A percentile compares a stretch with the other conserved stretches of the same genome.
phyloP scores from a whole-genome alignment of 2,113 vertebrate species.

The Burhinus bistriatus region DNA sequence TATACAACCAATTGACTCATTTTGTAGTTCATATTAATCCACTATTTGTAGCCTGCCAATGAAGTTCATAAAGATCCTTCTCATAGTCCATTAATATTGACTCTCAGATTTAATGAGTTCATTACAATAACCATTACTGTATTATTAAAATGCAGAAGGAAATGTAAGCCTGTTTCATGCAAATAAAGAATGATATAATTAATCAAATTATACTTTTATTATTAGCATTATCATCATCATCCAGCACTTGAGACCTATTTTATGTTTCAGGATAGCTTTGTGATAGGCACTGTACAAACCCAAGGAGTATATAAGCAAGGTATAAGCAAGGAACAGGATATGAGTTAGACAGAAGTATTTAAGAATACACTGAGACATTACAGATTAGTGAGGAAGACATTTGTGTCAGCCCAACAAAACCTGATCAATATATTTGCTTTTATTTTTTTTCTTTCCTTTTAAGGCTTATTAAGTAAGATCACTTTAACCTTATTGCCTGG shows the following conservation, averaged over 20 bases:
- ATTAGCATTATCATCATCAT: slow-evolving; percentile 11
- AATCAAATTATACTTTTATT: slow-evolving; percentile 42
- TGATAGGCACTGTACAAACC: not conserved
- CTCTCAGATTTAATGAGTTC: slow-evolving; percentile 71
- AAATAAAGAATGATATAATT: slow-evolving; percentile 47
- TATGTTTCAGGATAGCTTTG: not conserved
- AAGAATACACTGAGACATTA: not conserved
- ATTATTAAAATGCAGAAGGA: slow-evolving; percentile 63
- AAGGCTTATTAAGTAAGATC: not conserved
- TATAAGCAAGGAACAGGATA: not conserved
- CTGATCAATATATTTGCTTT: not conserved
- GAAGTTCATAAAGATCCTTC: slow-evolving; percentile 58
- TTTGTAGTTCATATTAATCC: slow-evolving; percentile 52
- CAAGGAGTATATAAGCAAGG: not conserved
- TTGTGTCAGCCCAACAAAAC: not conserved
- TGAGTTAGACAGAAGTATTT: not conserved
- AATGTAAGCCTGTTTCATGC: slow-evolving; percentile 50
- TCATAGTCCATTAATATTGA: slow-evolving; percentile 72
- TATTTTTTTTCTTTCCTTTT: not conserved
- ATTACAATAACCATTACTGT: slow-evolving; percentile 67
- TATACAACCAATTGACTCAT: slow-evolving; percentile 51
- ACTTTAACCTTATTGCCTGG: not conserved
- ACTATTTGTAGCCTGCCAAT: slow-evolving; percentile 60
- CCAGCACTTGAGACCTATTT: not conserved
- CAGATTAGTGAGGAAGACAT: not conserved